Conservation (phyloP, 2,797 vertebrate species). For the Columba guinea region DNA sequence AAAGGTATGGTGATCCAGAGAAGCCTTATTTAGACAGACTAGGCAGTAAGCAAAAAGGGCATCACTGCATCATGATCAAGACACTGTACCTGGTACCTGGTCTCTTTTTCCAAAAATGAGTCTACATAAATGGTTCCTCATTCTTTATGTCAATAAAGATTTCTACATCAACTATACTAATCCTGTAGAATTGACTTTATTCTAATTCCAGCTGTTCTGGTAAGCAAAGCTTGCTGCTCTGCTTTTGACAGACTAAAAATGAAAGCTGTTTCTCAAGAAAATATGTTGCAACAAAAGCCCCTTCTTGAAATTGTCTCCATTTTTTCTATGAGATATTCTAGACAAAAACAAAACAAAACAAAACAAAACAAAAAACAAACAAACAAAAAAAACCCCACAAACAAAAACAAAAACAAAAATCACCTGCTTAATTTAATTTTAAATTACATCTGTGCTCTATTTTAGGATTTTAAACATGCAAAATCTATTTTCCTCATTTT, state of each 20-base stretch:
- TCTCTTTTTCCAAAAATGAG: not conserved
- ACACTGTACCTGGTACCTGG: not conserved
- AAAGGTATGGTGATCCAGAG: not conserved
- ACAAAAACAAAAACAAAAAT: no score
- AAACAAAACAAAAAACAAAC: no score
- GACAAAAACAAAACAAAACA: not conserved
- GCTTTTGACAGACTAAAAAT: not conserved
- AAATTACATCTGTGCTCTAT: not conserved
- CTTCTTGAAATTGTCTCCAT: not conserved
- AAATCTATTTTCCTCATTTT: not conserved
- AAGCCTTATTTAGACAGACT: not conserved
- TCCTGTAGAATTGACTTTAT: not conserved
- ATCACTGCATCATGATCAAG: not conserved
- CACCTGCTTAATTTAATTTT: not conserved
- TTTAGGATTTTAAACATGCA: not conserved
- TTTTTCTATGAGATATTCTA: not conserved
- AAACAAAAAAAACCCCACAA: no score
- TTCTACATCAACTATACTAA: not conserved
- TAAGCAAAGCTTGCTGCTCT: not conserved
- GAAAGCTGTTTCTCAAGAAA: not conserved
- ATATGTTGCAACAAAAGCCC: not conserved
- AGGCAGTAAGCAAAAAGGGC: not conserved
- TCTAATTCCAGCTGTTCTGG: not conserved
- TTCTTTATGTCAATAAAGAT: not conserved
- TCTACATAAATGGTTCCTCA: not conserved